Conservation (phyloP, 2,113 vertebrate genomes). For the Callorhinus ursinus region DNA sequence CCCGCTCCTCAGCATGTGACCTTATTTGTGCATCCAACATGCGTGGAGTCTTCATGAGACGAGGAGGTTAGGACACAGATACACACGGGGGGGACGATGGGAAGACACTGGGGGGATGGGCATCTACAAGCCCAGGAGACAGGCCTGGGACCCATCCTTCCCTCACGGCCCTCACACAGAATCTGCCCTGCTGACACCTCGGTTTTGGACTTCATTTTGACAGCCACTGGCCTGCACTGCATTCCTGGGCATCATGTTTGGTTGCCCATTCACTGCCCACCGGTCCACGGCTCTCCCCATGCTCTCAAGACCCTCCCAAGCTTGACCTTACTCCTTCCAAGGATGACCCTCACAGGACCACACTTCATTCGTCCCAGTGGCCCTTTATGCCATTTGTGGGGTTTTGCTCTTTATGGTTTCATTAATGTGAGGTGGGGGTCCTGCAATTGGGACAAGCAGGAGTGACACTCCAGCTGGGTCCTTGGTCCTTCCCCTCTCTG, state of each 20-base stretch:
- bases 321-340: fast-evolving
- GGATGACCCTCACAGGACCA: fast-evolving
- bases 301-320: fast-evolving
- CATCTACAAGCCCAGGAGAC: background rate
- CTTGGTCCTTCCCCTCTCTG: background rate
- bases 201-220: background rate
- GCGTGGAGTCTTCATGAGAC: background rate
- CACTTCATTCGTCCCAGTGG: too few relatives aligned
- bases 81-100: fast-evolving
- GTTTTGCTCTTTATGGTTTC: background rate
- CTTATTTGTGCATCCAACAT: background rate
- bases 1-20: background rate
- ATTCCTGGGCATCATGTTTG: background rate
- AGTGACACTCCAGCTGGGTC: background rate
- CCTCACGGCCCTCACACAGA: fast-evolving
- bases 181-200: background rate
- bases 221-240: fast-evolving
- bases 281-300: fast-evolving
- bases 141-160: fast-evolving
- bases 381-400: background rate
- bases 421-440: background rate
- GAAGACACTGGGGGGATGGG: background rate
- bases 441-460: background rate
- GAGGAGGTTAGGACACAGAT: background rate
- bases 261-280: too few relatives aligned